phyloP scores from a whole-genome alignment of 2,113 vertebrate species.

The Myrmophylax atrothorax region DNA sequence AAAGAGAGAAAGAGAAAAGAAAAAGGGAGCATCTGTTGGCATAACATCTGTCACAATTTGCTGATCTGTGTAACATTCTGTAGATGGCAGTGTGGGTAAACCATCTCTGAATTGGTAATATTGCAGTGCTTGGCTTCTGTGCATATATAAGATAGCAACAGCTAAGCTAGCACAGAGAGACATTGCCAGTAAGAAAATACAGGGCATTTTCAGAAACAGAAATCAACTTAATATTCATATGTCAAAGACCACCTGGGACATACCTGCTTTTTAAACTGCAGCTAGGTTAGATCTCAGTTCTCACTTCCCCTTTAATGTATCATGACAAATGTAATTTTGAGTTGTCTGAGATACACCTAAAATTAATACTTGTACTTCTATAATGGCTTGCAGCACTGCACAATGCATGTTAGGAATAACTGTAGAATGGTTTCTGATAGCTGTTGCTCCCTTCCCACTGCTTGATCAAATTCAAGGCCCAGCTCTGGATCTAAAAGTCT shows the following conservation, averaged over 20 bases:
- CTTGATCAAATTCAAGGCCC: not conserved
- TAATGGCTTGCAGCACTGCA: not conserved
- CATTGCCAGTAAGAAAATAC: not conserved
- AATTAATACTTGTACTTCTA: not conserved
- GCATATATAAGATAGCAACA: not conserved
- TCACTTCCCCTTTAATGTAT: fast-evolving
- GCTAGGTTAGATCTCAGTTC: not conserved
- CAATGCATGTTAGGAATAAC: not conserved
- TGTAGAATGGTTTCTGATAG: not conserved
- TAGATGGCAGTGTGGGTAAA: conserved; percentile 63
- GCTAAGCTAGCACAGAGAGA: not conserved
- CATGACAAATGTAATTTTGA: not conserved
- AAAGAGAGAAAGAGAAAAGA: fast-evolving
- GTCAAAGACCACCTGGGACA: not conserved
- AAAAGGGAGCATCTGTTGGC: not conserved
- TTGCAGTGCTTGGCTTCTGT: not conserved
- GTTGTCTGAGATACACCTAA: not conserved
- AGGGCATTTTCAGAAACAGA: not conserved
- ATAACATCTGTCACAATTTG: not conserved
- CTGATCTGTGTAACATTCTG: conserved; percentile 17
- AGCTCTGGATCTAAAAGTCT: not conserved
- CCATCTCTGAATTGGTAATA: not conserved
- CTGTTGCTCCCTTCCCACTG: not conserved
- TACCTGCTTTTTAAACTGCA: not conserved
- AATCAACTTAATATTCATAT: not conserved